Base-by-base conservation (phyloP, 2,113 vertebrate species). In the Ancistrus triradiatus region DNA sequence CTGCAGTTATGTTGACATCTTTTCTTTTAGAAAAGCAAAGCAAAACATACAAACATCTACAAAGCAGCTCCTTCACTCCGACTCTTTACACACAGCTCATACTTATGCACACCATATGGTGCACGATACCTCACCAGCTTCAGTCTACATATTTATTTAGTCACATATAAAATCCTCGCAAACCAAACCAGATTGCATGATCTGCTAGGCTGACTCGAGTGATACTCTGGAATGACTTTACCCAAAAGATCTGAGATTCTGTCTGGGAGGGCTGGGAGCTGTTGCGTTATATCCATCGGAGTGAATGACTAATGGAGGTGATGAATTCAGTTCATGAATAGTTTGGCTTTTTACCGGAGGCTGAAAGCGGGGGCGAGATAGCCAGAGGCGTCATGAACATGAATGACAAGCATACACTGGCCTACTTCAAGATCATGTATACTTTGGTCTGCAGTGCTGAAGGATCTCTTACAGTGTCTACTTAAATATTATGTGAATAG, bases 251-350 rank as follows among this genome's bases (percentile, higher is more conserved):
- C 48, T 40, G 48, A 58, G 42, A 31, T 56, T 64, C 57, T 46
- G 17, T 28, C 57, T 60, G 51, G 57, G 62, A 59, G 66, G 47
- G 33, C 38, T 28, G 25, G 8, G 21, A 69, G 60, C 17, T 56
- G 42, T 57, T 28, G 53, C 44, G 21, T 46, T 56, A 46, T 65
- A 66, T 66, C 61, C 44, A 46, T 70, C 7, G 18, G 68, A 64
- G 48, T 55, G 66, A 56, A 40, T 51, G 55, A 69, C 59, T 51
- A 69, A 69, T 71, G 52, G n/a, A 50, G 14, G n/a, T 52, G 59
- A 70, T 74, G 70, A 66, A 71, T 64, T 61, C 21, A n/a, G 43
- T 35, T 61, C 22, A 48, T 66, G 68, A 60, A 61, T 14, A 43
- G 14, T 38, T 25, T 42, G 40, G 42, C 33, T 49, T 6, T 38